Evolutionary conservation across 2,113 vertebrate genomes (phyloP), one percentile per base, ranked within the genome.

Genomic region (Atractosteus spatula): DNA sequence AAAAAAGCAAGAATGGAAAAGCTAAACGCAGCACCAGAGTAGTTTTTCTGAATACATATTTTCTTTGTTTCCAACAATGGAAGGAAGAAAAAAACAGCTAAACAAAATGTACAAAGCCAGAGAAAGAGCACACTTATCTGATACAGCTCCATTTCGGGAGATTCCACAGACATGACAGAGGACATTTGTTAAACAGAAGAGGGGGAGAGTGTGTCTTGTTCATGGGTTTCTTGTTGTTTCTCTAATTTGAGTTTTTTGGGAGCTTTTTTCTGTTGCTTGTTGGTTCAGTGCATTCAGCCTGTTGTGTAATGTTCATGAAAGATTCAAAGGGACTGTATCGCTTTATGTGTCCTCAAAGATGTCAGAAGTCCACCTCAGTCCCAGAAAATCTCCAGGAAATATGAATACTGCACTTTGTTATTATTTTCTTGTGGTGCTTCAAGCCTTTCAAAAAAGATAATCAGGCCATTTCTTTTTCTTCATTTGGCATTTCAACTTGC

Each of bases 231-330:
- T 86, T 75, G 79, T 89, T 88, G 76, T 78, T 76, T 79, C 80
- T 75, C 76, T 70, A 68, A 68, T 80, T 82, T 74, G 74, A 77
- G 75, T 73, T 78, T 73, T 75, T 80, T 79, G 78, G 73, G 74
- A 83, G 84, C 81, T 83, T 83, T 84, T 77, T 81, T 62, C 44
- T 80, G 77, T 78, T 86, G 88, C 87, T 87, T 89, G 86, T 81
- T 84, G 78, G 81, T 80, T 83, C 80, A 81, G 83, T 80, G 82
- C 80, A 77, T 79, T 82, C 71, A 77, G 85, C 80, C 81, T 82
- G 83, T 90, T 91, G 87, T 89, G 88, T 85, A 90, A 91, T 62
- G 75, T 88, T 84, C 88, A 89, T 80, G 82, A 85, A 88, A 88
- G 84, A 88, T 86, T 91, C 87, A 89, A 90, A 90, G 86, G 79